Base-by-base conservation (phyloP, 2,797 vertebrate species). In the Labeo calbasu region DNA sequence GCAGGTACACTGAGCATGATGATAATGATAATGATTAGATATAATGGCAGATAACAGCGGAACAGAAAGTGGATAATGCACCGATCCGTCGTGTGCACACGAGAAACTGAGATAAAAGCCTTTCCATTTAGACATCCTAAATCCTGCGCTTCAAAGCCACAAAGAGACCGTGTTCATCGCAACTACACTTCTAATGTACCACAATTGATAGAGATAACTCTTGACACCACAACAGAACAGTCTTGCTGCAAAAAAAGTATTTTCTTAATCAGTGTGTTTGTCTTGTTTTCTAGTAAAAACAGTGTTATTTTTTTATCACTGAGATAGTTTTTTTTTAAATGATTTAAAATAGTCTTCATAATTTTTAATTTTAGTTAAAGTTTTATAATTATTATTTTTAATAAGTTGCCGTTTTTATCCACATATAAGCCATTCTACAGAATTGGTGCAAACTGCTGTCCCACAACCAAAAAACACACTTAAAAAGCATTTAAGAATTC, bases 11-110 rank as follows among this genome's bases (percentile, higher is more conserved):
- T 1, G 43, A 50, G 75, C 73, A 70, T 69, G 75, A 77, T 77
- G 63, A 70, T 78, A 71, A 84, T 84, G 66, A 84, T 84, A 79
- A 71, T 84, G 76, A 84, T 84, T 78, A 84, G 66, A 79, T 84
- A 71, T 84, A 84, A 84, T 84, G 68, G 76, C 82, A 71, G 82
- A 79, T 78, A 84, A 78, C 82, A 71, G 43, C 13, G 21, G 76
- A 84, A 84, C 75, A 63, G 65, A 79, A 84, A 84, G 76, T 84
- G 76, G 82, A 79, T 84, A 79, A 84, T 84, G 68, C 75, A 84
- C 43, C 66, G 15, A 53, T 78, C 43, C 6, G 21, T 51, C 28
- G 43, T 63, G 75, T 50, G 82, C 66, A 61, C 61, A 83, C 75
- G 55, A 77, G 21, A 71, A 84, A 70, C 82, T 17, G 65, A 79